Base-by-base conservation (phyloP, 2,113 vertebrate genomes). In the Trachemys scripta region DNA sequence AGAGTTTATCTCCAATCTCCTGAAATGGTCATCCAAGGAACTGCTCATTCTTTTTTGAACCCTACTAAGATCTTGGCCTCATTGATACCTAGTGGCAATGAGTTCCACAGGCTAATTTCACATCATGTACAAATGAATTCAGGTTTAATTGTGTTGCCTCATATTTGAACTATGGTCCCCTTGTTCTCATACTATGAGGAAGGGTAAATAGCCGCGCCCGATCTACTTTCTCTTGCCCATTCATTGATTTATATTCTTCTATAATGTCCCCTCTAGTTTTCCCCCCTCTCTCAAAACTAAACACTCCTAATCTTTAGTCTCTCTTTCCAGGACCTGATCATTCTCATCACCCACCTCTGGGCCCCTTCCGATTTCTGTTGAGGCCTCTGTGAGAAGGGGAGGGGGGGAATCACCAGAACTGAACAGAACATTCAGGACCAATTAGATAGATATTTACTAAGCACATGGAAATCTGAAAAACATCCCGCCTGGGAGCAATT, bases 371-470 rank as follows among this genome's bases (percentile, higher is more conserved):
- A 0, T 5, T 22, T 17, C 0, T 10, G 31, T 35, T 65, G 59
- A 35, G 29, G 31, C 31, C 54, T 22, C 2, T 69, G 38, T 72
- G 1, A 50, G 9, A 7, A 4, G 3, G 45, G 47, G 14, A 16
- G 24, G 1, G 51, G 3, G 1, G 49, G 1, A 4, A 50, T 8
- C 75, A 0, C 45, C 1, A 72, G 56, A 57, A 57, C 24, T 10
- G 24, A 57, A 25, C 29, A 31, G 59, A 62, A 13, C 29, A 62
- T 62, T 62, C 59, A 31, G 59, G 59, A 31, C 87, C 11, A 2
- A 2, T 5, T 4, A 0, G 42, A 5, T 75, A 35, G 79, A 1
- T 3, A 0, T 22, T 5, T 0, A 5, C 2, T 54, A 81, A 62
- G 59, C 25, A 3, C 20, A 5, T 0, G 16, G 19, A 45, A 35